Evolutionary conservation across 2,888 invertebrate species (phyloP).

Genomic region (Spodoptera littoralis): DNA sequence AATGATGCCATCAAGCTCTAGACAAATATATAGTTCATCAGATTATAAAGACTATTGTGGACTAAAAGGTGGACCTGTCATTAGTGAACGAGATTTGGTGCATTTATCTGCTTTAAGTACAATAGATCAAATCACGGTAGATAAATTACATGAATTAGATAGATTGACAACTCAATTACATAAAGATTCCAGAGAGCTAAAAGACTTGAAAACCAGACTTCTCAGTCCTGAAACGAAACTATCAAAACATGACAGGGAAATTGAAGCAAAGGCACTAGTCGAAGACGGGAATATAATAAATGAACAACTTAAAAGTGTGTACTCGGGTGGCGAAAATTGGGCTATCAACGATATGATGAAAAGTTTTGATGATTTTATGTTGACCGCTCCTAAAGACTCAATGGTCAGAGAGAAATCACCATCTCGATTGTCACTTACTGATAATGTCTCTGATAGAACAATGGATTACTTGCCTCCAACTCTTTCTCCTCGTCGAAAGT

Average conservation of each 20-base stretch:
- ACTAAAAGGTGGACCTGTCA: slow-evolving; percentile 90
- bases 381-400: slow-evolving; percentile 86
- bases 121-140: slow-evolving; percentile 93
- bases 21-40: slow-evolving; percentile 92
- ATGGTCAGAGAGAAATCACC: slow-evolving; percentile 88
- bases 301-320: slow-evolving; percentile 91
- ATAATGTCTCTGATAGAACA: slow-evolving; percentile 90
- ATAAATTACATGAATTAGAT: slow-evolving; percentile 94
- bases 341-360: slow-evolving; percentile 91
- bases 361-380: slow-evolving; percentile 89
- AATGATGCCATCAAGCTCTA: slow-evolving; percentile 86
- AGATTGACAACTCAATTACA: slow-evolving; percentile 93
- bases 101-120: slow-evolving; percentile 93
- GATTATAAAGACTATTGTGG: slow-evolving; percentile 94
- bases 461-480: slow-evolving; percentile 89
- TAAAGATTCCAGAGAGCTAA: slow-evolving; percentile 93
- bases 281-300: slow-evolving; percentile 91
- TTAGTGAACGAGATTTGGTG: slow-evolving; percentile 93
- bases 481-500: slow-evolving; percentile 89
- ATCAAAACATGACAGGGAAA: slow-evolving; percentile 85
- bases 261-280: slow-evolving; percentile 89
- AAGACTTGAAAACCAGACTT: slow-evolving; percentile 92
- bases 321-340: slow-evolving; percentile 91
- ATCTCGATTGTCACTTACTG: slow-evolving; percentile 90
- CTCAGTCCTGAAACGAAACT: slow-evolving; percentile 90